Conservation (phyloP, 2,113 vertebrate species). For the Hyperopisus bebe region DNA sequence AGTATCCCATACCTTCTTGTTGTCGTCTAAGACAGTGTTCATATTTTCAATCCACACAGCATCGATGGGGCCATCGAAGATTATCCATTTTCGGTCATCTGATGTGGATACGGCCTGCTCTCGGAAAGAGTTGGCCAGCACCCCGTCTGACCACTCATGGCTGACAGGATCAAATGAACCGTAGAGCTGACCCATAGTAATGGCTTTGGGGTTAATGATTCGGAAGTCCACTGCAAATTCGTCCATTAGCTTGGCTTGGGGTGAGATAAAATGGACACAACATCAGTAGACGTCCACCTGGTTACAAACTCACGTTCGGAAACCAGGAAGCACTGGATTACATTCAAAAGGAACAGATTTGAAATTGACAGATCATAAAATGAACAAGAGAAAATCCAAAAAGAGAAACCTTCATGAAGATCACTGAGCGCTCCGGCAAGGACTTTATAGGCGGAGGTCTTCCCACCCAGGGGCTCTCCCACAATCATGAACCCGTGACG, state of each 20-base stretch:
- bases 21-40: constrained; percentile 92
- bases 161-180: constrained; percentile 82
- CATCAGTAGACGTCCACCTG: neutral
- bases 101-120: constrained; percentile 70
- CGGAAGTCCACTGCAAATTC: constrained; percentile 77
- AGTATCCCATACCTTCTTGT: constrained; percentile 73
- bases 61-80: constrained; percentile 93
- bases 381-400: neutral
- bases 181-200: constrained; percentile 87
- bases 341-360: neutral
- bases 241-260: constrained; percentile 66
- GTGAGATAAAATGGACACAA: constrained; percentile 18
- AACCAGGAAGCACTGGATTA: neutral
- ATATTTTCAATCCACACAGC: constrained; percentile 97
- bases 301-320: neutral
- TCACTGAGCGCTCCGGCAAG: constrained; percentile 73
- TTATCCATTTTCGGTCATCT: constrained; percentile 79
- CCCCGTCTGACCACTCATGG: constrained; percentile 85
- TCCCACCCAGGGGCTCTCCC: constrained; percentile 79
- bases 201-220: constrained; percentile 83
- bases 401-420: constrained; percentile 60
- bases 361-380: neutral
- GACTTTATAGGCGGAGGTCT: constrained; percentile 79
- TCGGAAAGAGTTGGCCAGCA: constrained; percentile 77
- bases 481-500: constrained; percentile 92